phyloP scores from a whole-genome alignment of 2,888 invertebrate species.

The Spilarctia lutea region DNA sequence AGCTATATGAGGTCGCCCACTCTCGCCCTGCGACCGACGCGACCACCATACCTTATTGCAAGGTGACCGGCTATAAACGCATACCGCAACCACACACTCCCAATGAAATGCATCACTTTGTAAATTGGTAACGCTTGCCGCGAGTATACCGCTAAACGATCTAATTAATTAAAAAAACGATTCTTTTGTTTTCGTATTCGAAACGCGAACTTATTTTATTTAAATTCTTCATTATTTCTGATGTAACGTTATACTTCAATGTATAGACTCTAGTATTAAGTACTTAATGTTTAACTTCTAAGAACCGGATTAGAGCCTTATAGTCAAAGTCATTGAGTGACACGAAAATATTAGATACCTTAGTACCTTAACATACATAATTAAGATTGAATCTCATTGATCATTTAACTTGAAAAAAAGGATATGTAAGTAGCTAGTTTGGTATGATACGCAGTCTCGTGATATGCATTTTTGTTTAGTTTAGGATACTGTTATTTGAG shows the following conservation, averaged over 20 bases:
- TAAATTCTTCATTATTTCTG: conserved; percentile 34
- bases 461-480: background rate
- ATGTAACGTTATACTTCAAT: conserved; percentile 11
- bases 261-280: background rate
- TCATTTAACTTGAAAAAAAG: background rate
- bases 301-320: conserved; percentile 45
- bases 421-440: background rate
- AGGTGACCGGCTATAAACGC: conserved; percentile 79
- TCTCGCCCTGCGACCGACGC: conserved; percentile 82
- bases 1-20: conserved; percentile 85
- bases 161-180: conserved; percentile 72
- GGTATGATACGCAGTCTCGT: background rate
- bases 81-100: conserved; percentile 52
- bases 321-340: conserved; percentile 39
- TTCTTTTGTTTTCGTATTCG: conserved; percentile 64
- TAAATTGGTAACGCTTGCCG: conserved; percentile 72
- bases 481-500: background rate
- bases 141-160: conserved; percentile 79
- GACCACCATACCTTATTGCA: conserved; percentile 83
- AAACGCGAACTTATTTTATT: conserved; percentile 45
- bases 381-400: conserved; percentile 22
- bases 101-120: conserved; percentile 67
- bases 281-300: conserved; percentile 26
- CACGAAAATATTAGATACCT: conserved; percentile 37
- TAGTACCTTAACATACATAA: conserved; percentile 26